These are phyloP conservation scores for Eupithecia subumbrata DNA, from an alignment of 2,888 invertebrate genomes.

Conservation along the genomic window DNA sequence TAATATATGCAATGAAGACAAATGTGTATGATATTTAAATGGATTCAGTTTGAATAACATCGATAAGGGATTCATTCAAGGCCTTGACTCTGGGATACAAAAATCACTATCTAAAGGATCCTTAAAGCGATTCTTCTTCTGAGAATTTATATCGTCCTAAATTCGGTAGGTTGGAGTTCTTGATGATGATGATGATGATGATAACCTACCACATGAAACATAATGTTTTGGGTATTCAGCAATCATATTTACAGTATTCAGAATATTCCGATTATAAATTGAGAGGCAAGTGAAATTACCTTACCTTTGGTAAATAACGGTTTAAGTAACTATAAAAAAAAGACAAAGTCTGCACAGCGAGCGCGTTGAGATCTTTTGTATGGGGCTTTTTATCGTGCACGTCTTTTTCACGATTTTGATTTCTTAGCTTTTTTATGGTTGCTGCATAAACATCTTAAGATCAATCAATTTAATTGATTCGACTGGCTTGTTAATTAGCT, in stretches of 20 bases:
- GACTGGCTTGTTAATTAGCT: neutral
- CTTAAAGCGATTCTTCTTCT: neutral
- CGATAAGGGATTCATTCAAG: neutral
- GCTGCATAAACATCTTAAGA: neutral
- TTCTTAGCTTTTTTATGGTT: neutral
- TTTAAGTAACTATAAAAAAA: neutral
- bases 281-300: neutral
- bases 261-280: too few species aligned
- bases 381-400: neutral
- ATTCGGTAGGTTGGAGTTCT: neutral
- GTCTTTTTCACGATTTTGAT: neutral
- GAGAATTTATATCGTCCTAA: neutral
- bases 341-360: neutral
- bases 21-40: slow-evolving; percentile 34
- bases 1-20: slow-evolving; percentile 27
- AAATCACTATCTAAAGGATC: neutral
- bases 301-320: neutral
- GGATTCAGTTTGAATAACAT: slow-evolving; percentile 21
- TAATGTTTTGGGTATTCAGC: too few species aligned
- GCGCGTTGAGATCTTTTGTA: slow-evolving; percentile 37
- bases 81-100: neutral
- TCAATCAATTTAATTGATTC: neutral
- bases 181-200: too few species aligned
- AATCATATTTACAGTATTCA: too few species aligned
- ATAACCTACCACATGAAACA: too few species aligned